phyloP scores from a whole-genome alignment of 2,797 vertebrate genomes.

The Myotis planiceps region DNA sequence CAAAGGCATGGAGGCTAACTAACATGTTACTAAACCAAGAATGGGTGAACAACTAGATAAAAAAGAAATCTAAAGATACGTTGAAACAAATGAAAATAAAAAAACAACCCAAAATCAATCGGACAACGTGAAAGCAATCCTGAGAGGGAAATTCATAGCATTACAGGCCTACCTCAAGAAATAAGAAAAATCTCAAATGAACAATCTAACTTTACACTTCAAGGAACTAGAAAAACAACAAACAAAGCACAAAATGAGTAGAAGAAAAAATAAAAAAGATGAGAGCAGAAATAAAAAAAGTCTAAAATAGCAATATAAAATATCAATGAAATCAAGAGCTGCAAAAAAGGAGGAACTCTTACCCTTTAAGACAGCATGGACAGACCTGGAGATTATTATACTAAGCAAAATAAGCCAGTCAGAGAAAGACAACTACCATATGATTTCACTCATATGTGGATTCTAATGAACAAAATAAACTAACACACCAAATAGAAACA shows the following conservation, averaged over 20 bases:
- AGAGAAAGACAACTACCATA: no score
- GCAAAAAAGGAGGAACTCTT: no score
- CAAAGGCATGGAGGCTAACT: neutral
- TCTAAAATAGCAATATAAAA: neutral
- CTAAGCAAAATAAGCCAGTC: no score
- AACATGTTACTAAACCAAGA: neutral
- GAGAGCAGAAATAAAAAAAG: neutral
- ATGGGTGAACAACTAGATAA: neutral
- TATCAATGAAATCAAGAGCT: neutral
- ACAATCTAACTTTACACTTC: neutral
- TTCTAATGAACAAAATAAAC: no score
- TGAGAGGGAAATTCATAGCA: neutral
- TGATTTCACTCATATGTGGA: no score
- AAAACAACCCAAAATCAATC: neutral
- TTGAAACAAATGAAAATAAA: neutral
- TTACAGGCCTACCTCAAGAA: neutral
- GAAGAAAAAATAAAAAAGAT: neutral
- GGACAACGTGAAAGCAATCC: neutral
- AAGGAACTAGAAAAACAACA: neutral
- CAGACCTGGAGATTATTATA: no score
- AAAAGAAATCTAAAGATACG: neutral
- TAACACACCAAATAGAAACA: no score
- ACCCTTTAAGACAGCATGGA: no score
- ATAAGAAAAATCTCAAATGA: neutral
- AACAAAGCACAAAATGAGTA: neutral